Evolutionary conservation across 2,113 vertebrate genomes (phyloP).

Genomic region (Eolophus roseicapilla): DNA sequence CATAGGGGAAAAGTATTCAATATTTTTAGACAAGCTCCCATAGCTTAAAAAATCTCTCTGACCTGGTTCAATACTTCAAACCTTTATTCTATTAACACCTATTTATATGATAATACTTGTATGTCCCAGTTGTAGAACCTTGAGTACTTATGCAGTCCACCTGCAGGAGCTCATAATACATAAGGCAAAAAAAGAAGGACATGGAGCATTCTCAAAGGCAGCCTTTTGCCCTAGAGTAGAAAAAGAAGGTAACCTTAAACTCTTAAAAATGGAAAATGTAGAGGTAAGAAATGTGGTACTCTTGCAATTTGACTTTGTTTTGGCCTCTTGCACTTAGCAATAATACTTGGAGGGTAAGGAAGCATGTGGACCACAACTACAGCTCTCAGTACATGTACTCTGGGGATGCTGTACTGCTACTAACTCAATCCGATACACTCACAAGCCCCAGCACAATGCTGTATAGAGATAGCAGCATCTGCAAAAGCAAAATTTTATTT

Average conservation of each 20-base stretch:
- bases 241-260: not conserved
- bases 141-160: not conserved
- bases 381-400: accelerated
- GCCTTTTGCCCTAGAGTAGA: not conserved
- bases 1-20: not conserved
- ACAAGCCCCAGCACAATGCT: not conserved
- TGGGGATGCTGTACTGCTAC: not conserved
- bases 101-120: not conserved
- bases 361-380: not conserved
- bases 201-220: not conserved
- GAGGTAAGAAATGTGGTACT: not conserved
- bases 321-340: not conserved
- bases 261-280: not conserved
- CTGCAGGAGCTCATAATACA: not conserved
- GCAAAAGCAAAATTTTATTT: not conserved
- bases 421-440: not conserved
- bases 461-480: not conserved
- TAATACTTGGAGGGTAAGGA: not conserved
- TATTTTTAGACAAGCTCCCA: not conserved
- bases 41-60: not conserved
- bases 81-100: not conserved
- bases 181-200: not conserved
- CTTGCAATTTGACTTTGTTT: not conserved
- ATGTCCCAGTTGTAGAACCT: not conserved
- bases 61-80: not conserved